Evolutionary conservation across 2,797 vertebrate genomes (phyloP).

Genomic region (Toxotes lorentzi): DNA sequence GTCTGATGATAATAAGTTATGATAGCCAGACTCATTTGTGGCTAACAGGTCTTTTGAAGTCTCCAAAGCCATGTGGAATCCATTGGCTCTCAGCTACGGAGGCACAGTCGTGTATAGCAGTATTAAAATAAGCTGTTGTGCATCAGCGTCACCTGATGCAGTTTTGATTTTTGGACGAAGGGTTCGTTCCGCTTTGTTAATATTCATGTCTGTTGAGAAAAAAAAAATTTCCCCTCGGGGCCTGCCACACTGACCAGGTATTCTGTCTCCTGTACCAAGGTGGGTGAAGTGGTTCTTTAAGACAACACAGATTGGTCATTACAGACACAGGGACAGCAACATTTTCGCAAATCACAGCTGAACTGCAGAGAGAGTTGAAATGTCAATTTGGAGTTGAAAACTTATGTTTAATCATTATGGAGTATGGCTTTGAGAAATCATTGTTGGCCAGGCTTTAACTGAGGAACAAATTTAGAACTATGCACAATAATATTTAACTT

Average conservation of each 20-base stretch:
- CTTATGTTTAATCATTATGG: not conserved
- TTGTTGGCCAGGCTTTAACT: not conserved
- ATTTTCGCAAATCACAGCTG: not conserved
- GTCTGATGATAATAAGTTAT: slow-evolving; percentile 28
- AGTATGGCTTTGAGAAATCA: not conserved
- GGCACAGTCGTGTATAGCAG: slow-evolving; percentile 15
- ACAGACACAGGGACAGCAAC: not conserved
- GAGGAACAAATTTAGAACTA: not conserved
- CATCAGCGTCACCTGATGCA: slow-evolving; percentile 18
- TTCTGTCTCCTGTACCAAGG: slow-evolving; percentile 23
- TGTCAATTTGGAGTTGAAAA: slow-evolving; percentile 3
- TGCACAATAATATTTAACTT: not conserved
- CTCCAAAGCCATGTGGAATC: slow-evolving; percentile 49
- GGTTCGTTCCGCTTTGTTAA: slow-evolving; percentile 15
- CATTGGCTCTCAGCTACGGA: slow-evolving; percentile 36
- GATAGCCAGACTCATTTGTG: slow-evolving; percentile 23
- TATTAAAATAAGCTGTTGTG: slow-evolving; percentile 18
- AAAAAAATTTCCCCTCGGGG: not conserved
- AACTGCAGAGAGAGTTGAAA: not conserved
- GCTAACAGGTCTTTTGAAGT: slow-evolving; percentile 32
- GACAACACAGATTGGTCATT: slow-evolving; percentile 3
- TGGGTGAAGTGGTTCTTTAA: slow-evolving; percentile 15
- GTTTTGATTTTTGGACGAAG: slow-evolving; percentile 13
- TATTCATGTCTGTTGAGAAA: not conserved
- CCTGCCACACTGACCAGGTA: slow-evolving; percentile 15